phyloP scores from a whole-genome alignment of 1,140 invertebrate species.

The Zaprionus ornatus region DNA sequence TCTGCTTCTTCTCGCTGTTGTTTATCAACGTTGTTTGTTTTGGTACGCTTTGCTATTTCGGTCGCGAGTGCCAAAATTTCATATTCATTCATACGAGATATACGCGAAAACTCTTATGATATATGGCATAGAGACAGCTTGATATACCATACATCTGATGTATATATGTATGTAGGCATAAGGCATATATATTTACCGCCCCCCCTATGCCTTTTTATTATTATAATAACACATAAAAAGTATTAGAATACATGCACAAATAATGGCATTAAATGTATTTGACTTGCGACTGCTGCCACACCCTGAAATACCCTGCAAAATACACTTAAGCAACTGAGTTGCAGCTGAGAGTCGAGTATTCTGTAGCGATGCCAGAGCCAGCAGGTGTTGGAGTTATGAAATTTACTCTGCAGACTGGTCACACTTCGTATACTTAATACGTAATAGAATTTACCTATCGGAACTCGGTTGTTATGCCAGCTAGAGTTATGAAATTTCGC shows the following conservation, averaged over 20 bases:
- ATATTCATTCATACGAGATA: slow-evolving; percentile 64
- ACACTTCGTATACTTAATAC: too few species aligned
- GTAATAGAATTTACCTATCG: not conserved
- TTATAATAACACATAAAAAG: slow-evolving; percentile 30
- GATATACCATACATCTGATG: slow-evolving; percentile 1
- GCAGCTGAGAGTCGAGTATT: not conserved
- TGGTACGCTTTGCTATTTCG: slow-evolving; percentile 50
- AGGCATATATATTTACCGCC: slow-evolving; percentile 11
- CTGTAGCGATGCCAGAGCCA: not conserved
- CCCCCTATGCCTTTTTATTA: slow-evolving; percentile 40
- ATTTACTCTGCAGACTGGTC: not conserved
- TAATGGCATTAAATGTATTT: slow-evolving; percentile 14
- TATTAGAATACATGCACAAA: slow-evolving; percentile 33
- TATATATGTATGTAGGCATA: slow-evolving; percentile 5
- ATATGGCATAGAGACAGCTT: not conserved
- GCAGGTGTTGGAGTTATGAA: not conserved
- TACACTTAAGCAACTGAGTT: not conserved
- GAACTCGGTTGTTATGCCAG: not conserved
- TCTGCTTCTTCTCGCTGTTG: not conserved
- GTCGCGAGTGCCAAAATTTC: slow-evolving; percentile 38
- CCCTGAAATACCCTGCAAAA: slow-evolving; percentile 17
- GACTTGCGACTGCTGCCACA: slow-evolving; percentile 26
- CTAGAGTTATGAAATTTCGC: not conserved
- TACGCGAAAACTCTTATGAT: slow-evolving; percentile 28
- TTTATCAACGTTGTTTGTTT: slow-evolving; percentile 58